These are phyloP conservation scores for Lethenteron camtschaticum DNA, from an alignment of 2,113 vertebrate genomes.

Conservation along the genomic window DNA sequence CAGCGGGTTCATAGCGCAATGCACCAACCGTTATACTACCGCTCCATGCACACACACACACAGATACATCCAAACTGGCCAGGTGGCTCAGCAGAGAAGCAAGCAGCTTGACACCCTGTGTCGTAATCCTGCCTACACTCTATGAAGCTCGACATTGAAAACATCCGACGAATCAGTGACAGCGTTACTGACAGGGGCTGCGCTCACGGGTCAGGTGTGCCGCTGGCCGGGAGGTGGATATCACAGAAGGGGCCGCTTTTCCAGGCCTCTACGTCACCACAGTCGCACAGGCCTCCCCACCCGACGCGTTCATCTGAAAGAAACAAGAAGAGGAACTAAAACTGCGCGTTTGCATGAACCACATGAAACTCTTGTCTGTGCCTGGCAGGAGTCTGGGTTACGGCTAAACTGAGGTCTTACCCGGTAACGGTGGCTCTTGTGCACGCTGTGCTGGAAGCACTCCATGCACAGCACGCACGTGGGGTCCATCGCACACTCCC, in stretches of 20 bases:
- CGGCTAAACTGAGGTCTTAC: slow-evolving; percentile 23
- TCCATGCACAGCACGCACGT: slow-evolving; percentile 96
- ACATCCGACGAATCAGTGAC: too few relatives aligned
- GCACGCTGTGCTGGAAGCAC: slow-evolving; percentile 80
- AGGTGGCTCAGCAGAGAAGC: too few relatives aligned
- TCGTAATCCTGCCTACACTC: too few relatives aligned
- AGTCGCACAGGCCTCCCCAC: slow-evolving; percentile 96
- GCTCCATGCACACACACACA: too few relatives aligned
- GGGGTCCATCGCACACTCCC: slow-evolving; percentile 85
- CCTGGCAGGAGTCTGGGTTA: too few relatives aligned
- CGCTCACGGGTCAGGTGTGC: too few relatives aligned
- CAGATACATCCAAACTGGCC: too few relatives aligned
- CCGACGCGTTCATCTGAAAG: slow-evolving; percentile 78
- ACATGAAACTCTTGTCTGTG: slow-evolving; percentile 7
- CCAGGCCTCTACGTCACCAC: slow-evolving; percentile 89
- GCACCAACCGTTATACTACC: too few relatives aligned
- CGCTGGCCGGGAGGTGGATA: slow-evolving; percentile 42
- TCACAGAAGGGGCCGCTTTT: slow-evolving; percentile 76
- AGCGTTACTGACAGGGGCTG: too few relatives aligned
- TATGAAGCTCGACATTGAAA: too few relatives aligned
- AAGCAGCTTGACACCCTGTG: too few relatives aligned
- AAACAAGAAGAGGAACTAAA: slow-evolving; percentile 6
- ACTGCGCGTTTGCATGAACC: slow-evolving; percentile 9
- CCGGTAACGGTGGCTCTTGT: slow-evolving; percentile 82
- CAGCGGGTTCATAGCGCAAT: too few relatives aligned